Base-by-base conservation (phyloP, 1,140 invertebrate species). In the Cydia fagiglandana region DNA sequence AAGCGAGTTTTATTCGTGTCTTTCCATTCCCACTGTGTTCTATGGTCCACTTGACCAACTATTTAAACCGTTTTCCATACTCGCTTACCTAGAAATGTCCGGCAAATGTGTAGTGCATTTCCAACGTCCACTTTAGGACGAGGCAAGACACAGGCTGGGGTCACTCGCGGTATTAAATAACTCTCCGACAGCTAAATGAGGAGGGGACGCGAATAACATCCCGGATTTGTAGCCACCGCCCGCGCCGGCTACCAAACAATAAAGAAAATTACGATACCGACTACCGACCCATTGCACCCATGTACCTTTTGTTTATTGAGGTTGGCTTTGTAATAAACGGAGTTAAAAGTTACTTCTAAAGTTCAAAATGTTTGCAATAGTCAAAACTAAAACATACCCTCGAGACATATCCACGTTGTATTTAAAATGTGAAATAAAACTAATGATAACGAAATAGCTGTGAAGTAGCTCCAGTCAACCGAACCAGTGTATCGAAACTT, bases 131-230 rank as follows among this genome's bases (percentile, higher is more conserved):
- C 78, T 70, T 70, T 70, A 53, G 73, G 80, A 79, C 80, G 79
- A 83, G 76, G 66, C 66, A 81, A 82, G 73, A 78, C 83, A 76
- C 78, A 73, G 79, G 75, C 76, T 78, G 85, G 88, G 91, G 89
- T 90, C 88, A 91, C 83, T 88, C 84, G 84, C 79, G 84, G 88
- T 90, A 92, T 92, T 90, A 91, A 91, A 92, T 91, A 92, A 89
- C 90, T 91, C 84, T 89, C 83, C 85, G 88, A 90, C 88, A 86
- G 84, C 89, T 86, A 91, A 90, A 91, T 92, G 88, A 91, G 86
- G 86, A 86, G 88, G 87, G 88, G 91, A 89, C 82, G 80, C 80
- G 81, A 77, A 77, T 81, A 83, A 80, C 77, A 77, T 73, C 38
- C 78, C 75, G 74, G 74, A 79, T 79, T 81, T 83, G 78, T 81